Base-by-base conservation (phyloP, 1,140 invertebrate genomes). In the Drosophila mojavensis region DNA sequence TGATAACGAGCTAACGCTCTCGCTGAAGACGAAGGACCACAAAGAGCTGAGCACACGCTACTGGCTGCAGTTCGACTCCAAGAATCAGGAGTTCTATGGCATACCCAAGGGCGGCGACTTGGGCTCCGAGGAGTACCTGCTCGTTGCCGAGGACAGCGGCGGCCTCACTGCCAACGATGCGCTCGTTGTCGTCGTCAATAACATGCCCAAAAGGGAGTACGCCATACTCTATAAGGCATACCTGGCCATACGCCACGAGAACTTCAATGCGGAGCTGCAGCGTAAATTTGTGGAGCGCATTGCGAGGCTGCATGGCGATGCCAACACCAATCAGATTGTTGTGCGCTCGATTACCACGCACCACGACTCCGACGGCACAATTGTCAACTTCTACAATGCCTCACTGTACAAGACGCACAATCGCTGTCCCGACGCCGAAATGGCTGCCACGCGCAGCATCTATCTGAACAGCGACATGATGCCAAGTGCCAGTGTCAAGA, bases 61-160 rank as follows among this genome's bases (percentile, higher is more conserved):
- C 82, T 98, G 97, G 97, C 92, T 98, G 50, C 97, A 98, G 91
- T 98, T 98, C 90, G 97, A 98, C 88, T 93, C 93, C 3, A 96
- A 96, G 66, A 97, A 97, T 93, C 96, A 97, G 90, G 97, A 98
- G 93, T 97, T 98, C 90, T 98, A 95, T 92, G 97, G 97, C 2
- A 94, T 98, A 26, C 97, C 97, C 5, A 93, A 95, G 43, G 85
- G 93, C 4, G 92, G 93, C 3, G 95, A 98, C 90, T 93, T 94
- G 4, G 96, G 96, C 4, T 94, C 94, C 33, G 94, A 94, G 63
- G 95, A 97, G 77, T 98, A 97, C 91, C 94, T 96, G 70, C 91
- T 98, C 82, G 95, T 97, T 41, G 90, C 81, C 58, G 94, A 96
- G 84, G 95, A 95, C 75, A 94, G 94, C 15, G 95, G 94, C 33